Percentiles rank a stretch among this genome's conserved stretches.
phyloP scores from a whole-genome alignment of 30 jellyfish, hydroid and myxozoan species.

The Nemopilema nomurai region DNA sequence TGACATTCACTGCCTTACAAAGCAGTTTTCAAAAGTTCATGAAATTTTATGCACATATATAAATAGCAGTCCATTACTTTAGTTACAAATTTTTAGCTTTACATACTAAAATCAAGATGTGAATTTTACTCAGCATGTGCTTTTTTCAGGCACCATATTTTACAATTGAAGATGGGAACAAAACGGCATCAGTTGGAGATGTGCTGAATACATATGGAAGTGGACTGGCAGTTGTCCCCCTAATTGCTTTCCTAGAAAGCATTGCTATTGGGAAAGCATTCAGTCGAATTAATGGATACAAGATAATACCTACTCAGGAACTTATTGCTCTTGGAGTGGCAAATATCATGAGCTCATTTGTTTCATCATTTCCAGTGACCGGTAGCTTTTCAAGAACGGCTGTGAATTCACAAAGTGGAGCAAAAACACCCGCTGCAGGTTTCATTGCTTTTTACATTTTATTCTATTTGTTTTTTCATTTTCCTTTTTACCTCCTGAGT shows the following conservation, averaged over 20 bases:
- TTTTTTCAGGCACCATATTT: constrained; percentile 70
- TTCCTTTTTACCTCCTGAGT: too few species aligned
- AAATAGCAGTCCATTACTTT: too few species aligned
- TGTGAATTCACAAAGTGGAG: constrained; percentile 89
- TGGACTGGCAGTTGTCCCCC: constrained; percentile 80
- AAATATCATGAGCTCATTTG: constrained; percentile 75
- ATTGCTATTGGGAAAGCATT: constrained; percentile 89
- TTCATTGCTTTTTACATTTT: background rate
- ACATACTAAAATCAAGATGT: background rate
- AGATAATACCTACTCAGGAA: constrained; percentile 70
- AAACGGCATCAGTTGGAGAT: constrained; percentile 36
- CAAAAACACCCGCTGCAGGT: constrained; percentile 75
- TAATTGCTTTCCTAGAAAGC: constrained; percentile 81
- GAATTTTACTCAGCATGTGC: background rate
- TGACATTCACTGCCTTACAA: too few species aligned
- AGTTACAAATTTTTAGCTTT: background rate
- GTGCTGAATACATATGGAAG: constrained; percentile 40
- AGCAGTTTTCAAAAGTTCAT: too few species aligned
- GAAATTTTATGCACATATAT: too few species aligned
- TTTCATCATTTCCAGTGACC: constrained; percentile 80
- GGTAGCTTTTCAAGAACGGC: constrained; percentile 91
- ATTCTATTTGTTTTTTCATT: too few species aligned
- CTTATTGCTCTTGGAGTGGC: constrained; percentile 82
- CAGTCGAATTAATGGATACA: constrained; percentile 69
- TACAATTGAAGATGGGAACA: constrained; percentile 17